Conservation (phyloP, 2,113 vertebrate genomes). For the Beaufortia kweichowensis region DNA sequence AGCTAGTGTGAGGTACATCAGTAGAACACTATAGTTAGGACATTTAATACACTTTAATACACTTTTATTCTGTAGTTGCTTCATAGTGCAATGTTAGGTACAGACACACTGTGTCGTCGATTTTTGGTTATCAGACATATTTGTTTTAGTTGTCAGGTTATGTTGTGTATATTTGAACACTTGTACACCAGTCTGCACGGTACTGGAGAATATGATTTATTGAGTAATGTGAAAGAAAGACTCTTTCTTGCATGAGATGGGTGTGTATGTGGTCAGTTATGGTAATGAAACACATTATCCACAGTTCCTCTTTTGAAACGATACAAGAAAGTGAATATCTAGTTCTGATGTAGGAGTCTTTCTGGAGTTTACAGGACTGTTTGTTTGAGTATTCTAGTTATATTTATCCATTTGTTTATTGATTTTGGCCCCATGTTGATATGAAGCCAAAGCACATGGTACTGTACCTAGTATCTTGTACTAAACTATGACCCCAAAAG, state of each 20-base stretch:
- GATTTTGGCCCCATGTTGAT: conserved; percentile 53
- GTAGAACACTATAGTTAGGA: neutral
- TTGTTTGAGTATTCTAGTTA: too few species aligned
- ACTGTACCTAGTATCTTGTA: conserved; percentile 12
- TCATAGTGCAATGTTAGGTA: neutral
- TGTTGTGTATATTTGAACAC: neutral
- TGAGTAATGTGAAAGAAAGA: neutral
- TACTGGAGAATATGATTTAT: too few species aligned
- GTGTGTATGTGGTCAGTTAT: neutral
- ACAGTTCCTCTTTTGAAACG: neutral
- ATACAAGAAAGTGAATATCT: neutral
- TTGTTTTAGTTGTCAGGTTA: neutral
- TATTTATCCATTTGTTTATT: neutral
- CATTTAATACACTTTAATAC: neutral
- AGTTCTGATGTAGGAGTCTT: neutral
- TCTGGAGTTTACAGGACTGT: neutral
- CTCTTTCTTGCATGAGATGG: neutral
- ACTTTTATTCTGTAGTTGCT: too few species aligned
- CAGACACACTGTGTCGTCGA: neutral
- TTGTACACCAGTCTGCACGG: neutral
- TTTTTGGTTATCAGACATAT: neutral
- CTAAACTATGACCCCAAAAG: conserved; percentile 6
- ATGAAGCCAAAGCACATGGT: conserved; percentile 51
- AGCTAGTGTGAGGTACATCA: neutral
- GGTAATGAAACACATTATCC: neutral